Base-by-base conservation (phyloP, 2,888 invertebrate species). In the Himalopsyche japonica region DNA sequence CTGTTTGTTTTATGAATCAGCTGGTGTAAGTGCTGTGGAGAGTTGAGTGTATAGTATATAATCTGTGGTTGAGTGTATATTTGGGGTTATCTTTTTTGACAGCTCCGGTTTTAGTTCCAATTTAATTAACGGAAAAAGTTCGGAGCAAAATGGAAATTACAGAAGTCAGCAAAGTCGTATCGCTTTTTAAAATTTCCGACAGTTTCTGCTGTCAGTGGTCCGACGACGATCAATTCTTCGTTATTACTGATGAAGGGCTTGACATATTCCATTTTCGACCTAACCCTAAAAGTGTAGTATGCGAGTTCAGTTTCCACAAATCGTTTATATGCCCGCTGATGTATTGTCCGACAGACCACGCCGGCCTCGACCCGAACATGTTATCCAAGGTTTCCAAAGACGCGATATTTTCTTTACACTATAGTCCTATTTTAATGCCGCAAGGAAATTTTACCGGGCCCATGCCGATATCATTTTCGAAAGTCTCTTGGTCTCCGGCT, bases 221-320 rank as follows among this genome's bases (percentile, higher is more conserved):
- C 24, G 85, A 85, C 24, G 85, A 85, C 37, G 81, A 81, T 32
- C 79, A 64, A 15, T 79, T 85, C 43, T 83, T 37, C 47, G 81
- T 85, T 6, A 30, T 85, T 4, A 79, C 80, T n/a, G 47, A 43
- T 7, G 27, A 32, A 30, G 83, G 83, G n/a, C 48, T 85, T 30
- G 85, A 85, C 32, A 64, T 85, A 37, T 81, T 83, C n/a, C 83
- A 81, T 10, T 77, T 85, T n/a, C 80, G 70, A 79, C 85, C 83
- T 78, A 83, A 85, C 79, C 85, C 81, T 30, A 70, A 85, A 76
- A 83, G 79, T 32, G 80, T 37, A 76, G 18, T 64, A 4, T n/a
- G 32, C 20, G 70, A 49, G 12, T 32, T 83, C 20, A n/a, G 37
- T 34, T 83, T 81, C 37, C 27, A 78, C 20, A 64, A 83, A 57